Evolutionary conservation across 2,888 invertebrate species (phyloP).

Genomic region (Eilema caniola): DNA sequence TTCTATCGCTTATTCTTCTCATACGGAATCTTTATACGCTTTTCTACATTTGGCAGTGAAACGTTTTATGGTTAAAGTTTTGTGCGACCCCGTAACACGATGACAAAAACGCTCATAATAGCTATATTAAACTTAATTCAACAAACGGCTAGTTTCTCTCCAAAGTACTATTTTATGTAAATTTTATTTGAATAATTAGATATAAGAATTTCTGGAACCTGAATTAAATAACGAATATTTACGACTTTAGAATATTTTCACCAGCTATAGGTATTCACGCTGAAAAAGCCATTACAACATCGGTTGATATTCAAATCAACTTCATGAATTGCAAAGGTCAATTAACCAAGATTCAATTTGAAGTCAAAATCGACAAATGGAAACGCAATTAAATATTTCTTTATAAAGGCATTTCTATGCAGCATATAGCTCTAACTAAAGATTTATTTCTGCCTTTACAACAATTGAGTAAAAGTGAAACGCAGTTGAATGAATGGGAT

Average conservation of each 20-base stretch:
- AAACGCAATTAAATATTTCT: conserved; percentile 29
- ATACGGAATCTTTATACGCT: conserved; percentile 8
- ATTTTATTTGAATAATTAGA: conserved; percentile 31
- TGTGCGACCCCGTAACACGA: conserved; percentile 9
- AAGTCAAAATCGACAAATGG: conserved; percentile 44
- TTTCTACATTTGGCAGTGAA: conserved; percentile 9
- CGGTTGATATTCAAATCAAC: conserved; percentile 45
- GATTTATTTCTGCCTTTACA: background rate
- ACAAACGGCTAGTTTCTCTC: conserved; percentile 17
- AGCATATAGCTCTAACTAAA: background rate
- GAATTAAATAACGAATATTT: conserved; percentile 25
- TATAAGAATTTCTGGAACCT: conserved; percentile 21
- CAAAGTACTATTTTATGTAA: conserved; percentile 25
- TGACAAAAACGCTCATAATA: conserved; percentile 22
- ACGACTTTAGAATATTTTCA: conserved; percentile 29
- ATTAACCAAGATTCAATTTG: conserved; percentile 53
- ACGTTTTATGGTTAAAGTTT: conserved; percentile 14
- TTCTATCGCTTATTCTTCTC: conserved; percentile 10
- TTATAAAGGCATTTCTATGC: conserved; percentile 19
- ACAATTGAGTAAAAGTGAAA: background rate
- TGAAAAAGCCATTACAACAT: conserved; percentile 37
- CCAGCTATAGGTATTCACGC: conserved; percentile 29
- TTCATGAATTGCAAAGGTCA: conserved; percentile 53
- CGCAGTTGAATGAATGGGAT: too few relatives aligned
- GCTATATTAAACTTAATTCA: conserved; percentile 14